Evolutionary conservation across 2,113 vertebrate species (phyloP).

Genomic region (Nycticebus coucang): DNA sequence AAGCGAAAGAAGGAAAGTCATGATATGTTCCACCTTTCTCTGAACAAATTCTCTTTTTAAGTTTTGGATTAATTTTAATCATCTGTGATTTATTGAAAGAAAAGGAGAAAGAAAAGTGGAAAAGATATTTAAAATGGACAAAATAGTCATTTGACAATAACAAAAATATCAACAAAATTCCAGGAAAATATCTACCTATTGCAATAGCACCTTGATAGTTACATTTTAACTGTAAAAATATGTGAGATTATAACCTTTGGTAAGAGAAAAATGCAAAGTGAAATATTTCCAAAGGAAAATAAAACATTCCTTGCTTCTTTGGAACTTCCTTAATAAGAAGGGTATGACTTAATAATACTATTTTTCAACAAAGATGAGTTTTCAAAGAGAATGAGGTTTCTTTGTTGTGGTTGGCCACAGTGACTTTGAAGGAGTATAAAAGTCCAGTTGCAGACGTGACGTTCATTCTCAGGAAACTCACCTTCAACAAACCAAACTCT

Average conservation of each 20-base stretch:
- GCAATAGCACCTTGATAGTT: neutral
- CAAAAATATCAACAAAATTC: neutral
- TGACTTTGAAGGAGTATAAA: neutral
- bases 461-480: neutral
- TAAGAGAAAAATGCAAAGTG: neutral
- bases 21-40: neutral
- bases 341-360: neutral
- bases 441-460: neutral
- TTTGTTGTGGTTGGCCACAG: neutral
- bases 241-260: neutral
- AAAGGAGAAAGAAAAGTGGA: neutral
- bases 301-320: neutral
- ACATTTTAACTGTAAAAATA: neutral
- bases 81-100: neutral
- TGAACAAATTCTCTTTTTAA: neutral
- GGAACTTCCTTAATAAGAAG: neutral
- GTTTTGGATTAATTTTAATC: neutral
- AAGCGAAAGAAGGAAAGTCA: neutral
- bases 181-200: neutral
- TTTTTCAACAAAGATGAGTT: neutral
- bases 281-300: neutral
- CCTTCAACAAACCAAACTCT: neutral
- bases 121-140: neutral
- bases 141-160: neutral
- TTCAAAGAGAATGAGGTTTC: neutral